Conservation (phyloP, 2,113 vertebrate species). For the Tragelaphus buxtoni region DNA sequence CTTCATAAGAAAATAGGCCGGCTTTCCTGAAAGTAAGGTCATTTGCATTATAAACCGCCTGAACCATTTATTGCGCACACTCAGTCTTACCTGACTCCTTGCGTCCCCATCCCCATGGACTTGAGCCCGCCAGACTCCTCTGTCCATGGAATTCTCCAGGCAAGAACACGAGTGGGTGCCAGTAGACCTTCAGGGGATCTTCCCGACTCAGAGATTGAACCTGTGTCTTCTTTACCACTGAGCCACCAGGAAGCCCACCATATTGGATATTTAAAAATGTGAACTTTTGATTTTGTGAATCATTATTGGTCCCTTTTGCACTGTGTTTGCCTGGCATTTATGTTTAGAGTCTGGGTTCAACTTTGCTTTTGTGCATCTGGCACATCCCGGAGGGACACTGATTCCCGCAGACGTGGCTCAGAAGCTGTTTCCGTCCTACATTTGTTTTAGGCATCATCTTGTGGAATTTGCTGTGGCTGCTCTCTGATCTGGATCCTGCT, state of each 20-base stretch:
- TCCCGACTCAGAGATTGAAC: accelerated
- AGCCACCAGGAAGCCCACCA: not conserved
- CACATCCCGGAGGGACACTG: not conserved
- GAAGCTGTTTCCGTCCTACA: not conserved
- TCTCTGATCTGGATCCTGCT: not conserved
- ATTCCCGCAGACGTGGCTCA: not conserved
- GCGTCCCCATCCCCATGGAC: not conserved
- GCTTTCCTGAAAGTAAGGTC: not conserved
- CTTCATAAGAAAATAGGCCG: not conserved
- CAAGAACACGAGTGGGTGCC: not conserved
- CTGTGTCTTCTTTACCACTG: not conserved
- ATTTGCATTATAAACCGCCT: not conserved
- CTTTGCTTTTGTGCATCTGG: not conserved
- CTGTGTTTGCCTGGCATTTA: not conserved
- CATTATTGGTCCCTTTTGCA: not conserved
- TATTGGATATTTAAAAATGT: not conserved
- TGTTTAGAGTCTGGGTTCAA: not conserved
- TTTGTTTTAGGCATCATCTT: not conserved
- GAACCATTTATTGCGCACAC: not conserved
- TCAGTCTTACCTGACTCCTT: not conserved
- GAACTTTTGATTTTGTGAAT: not conserved
- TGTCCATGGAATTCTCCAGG: not conserved
- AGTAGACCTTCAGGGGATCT: not conserved
- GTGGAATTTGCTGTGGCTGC: not conserved
- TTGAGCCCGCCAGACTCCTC: not conserved